Evolutionary conservation across 2,888 invertebrate species (phyloP).

Genomic region (Galerucella pusilla): DNA sequence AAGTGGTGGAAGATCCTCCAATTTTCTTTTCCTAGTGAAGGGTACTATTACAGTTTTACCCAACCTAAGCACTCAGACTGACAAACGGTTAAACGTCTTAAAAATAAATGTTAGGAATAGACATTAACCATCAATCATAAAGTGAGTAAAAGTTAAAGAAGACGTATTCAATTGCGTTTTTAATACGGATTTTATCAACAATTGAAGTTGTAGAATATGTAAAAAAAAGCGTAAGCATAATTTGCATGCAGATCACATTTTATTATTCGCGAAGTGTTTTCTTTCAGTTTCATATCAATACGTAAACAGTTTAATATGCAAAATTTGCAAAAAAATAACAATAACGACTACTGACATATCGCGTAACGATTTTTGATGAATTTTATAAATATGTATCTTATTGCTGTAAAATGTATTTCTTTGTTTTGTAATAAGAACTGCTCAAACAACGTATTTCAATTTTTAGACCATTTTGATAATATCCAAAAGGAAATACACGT

Average conservation of each 20-base stretch:
- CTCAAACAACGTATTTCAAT: background rate
- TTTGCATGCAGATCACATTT: background rate
- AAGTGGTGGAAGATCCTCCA: no score
- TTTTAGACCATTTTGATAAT: background rate
- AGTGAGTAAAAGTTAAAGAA: no score
- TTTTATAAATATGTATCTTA: background rate
- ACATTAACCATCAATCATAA: no score
- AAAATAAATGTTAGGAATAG: no score
- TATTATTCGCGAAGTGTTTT: background rate
- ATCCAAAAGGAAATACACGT: conserved; percentile 6
- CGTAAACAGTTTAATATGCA: background rate
- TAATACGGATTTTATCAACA: no score
- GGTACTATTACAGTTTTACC: no score
- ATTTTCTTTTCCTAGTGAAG: no score
- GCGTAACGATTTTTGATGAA: background rate
- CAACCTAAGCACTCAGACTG: no score
- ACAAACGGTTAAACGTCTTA: no score
- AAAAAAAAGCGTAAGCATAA: no score
- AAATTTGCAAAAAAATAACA: background rate
- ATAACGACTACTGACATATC: conserved; percentile 2
- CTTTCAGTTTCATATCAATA: background rate
- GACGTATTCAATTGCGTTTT: no score
- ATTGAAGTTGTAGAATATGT: no score
- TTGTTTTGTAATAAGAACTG: background rate
- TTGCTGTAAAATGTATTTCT: background rate